A percentile compares a stretch with the other conserved stretches of the same genome.
These are phyloP conservation scores for Rhagoletis pomonella DNA, from an alignment of 1,140 invertebrate species.

Conservation along the genomic window DNA sequence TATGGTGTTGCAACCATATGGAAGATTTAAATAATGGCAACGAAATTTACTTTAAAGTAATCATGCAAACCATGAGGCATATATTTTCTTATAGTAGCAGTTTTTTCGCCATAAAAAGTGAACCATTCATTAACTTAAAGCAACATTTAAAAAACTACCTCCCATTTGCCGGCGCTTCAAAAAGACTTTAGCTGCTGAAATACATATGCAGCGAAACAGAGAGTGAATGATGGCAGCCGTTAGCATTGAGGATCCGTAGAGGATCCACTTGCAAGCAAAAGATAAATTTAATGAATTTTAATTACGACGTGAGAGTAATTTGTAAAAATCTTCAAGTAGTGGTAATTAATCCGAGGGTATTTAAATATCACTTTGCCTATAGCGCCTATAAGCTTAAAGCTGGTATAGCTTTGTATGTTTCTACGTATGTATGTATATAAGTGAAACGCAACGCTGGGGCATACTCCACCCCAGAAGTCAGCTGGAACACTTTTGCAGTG, in stretches of 20 bases:
- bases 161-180: slow-evolving; percentile 6
- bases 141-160: neutral
- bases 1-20: too few species aligned
- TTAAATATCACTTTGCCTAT: slow-evolving; percentile 47
- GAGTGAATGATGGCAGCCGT: slow-evolving; percentile 4
- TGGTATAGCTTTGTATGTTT: neutral
- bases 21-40: too few species aligned
- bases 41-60: too few species aligned
- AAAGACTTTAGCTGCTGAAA: neutral
- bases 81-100: too few species aligned
- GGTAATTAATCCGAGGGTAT: slow-evolving; percentile 52
- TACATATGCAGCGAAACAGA: neutral
- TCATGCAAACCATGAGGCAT: too few species aligned
- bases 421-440: neutral
- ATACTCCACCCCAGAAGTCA: neutral
- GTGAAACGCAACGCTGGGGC: neutral
- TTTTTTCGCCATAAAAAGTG: too few species aligned
- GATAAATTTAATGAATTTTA: slow-evolving; percentile 54
- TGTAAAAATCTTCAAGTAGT: slow-evolving; percentile 48
- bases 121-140: neutral
- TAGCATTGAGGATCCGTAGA: neutral
- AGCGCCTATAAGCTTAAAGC: neutral
- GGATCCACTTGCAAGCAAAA: slow-evolving; percentile 14
- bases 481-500: neutral
- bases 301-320: slow-evolving; percentile 39